phyloP scores from a whole-genome alignment of 1,140 invertebrate species.

The Heliconius hewitsoni region DNA sequence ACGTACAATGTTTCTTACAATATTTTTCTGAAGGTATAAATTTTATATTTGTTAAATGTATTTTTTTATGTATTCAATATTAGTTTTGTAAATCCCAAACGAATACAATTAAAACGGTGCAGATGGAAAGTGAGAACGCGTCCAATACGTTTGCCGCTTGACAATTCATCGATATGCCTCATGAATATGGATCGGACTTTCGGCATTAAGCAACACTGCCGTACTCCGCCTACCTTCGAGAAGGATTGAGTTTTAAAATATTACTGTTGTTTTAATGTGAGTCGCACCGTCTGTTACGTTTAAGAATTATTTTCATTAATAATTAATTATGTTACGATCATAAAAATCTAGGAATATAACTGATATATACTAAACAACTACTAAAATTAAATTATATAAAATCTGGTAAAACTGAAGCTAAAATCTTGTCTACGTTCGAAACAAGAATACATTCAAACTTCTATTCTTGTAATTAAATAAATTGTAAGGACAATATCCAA shows the following conservation, averaged over 20 bases:
- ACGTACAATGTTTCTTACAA: too few species aligned
- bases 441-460: not conserved
- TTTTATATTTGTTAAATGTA: not conserved
- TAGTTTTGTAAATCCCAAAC: not conserved
- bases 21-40: not conserved
- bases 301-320: not conserved
- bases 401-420: too few species aligned
- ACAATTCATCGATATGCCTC: slow-evolving; percentile 60
- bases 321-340: not conserved
- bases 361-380: too few species aligned
- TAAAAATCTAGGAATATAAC: too few species aligned
- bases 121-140: slow-evolving; percentile 44
- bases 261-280: not conserved
- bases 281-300: not conserved
- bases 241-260: slow-evolving; percentile 45
- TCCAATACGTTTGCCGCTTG: slow-evolving; percentile 51
- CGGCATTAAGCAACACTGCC: slow-evolving; percentile 60
- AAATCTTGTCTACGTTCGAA: not conserved
- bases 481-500: not conserved
- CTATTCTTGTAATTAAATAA: not conserved
- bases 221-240: slow-evolving; percentile 3
- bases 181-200: slow-evolving; percentile 72
- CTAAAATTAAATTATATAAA: too few species aligned
- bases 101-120: slow-evolving; percentile 6
- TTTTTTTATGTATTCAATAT: not conserved